Percentiles rank a stretch among this genome's conserved stretches.
These are phyloP conservation scores for Lagocephalus sceleratus DNA, from an alignment of 2,797 vertebrate genomes.

Conservation along the genomic window DNA sequence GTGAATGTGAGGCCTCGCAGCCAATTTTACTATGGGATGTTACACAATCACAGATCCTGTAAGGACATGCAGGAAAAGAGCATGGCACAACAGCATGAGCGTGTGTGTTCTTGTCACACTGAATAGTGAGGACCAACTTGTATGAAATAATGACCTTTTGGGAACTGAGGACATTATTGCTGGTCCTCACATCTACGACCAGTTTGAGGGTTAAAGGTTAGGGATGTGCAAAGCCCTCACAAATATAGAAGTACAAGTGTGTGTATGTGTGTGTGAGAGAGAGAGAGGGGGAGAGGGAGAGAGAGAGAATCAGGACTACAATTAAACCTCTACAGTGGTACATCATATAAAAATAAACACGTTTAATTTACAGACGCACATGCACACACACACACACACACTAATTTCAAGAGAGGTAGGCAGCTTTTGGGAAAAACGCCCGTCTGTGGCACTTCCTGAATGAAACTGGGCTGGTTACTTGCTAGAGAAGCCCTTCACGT, in stretches of 20 bases:
- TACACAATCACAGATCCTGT: constrained; percentile 64
- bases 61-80: constrained; percentile 54
- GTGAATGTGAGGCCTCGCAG: constrained; percentile 29
- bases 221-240: no score
- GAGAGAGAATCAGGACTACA: constrained; percentile 16
- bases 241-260: neutral
- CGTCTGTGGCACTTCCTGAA: no score
- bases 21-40: constrained; percentile 36
- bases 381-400: neutral
- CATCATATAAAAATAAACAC: constrained; percentile 4
- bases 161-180: no score
- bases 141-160: no score
- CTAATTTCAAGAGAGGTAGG: constrained; percentile 13
- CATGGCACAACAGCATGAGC: constrained; percentile 53
- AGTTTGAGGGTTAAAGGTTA: neutral
- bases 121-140: no score
- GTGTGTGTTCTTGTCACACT: constrained; percentile 13
- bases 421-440: neutral
- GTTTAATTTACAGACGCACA: constrained; percentile 8
- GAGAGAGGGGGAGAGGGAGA: neutral
- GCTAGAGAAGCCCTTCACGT: no score
- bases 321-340: constrained; percentile 30
- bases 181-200: no score
- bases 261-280: neutral
- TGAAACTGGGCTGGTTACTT: no score